phyloP scores from a whole-genome alignment of 2,888 invertebrate genomes.

The Pharmacophagus antenor region DNA sequence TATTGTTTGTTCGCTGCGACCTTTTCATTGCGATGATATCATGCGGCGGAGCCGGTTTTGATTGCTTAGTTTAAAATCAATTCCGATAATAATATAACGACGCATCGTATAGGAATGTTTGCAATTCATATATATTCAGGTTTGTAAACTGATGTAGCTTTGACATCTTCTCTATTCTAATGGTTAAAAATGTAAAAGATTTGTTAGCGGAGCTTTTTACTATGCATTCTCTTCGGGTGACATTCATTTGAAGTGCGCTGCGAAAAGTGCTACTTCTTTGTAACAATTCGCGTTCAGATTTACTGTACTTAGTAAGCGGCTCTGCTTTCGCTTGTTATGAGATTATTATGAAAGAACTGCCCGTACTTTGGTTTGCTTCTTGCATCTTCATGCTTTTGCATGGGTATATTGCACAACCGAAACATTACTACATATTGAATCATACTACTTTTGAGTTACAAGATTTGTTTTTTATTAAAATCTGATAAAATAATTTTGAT shows the following conservation, averaged over 20 bases:
- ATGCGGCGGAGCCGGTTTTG: constrained; percentile 32
- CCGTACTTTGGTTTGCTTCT: constrained; percentile 5
- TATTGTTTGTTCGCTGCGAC: constrained; percentile 28
- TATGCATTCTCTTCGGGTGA: not conserved
- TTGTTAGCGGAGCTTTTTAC: not conserved
- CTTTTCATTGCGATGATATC: constrained; percentile 32
- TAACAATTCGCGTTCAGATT: constrained; percentile 13
- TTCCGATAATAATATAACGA: constrained; percentile 23
- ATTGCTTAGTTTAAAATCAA: constrained; percentile 22
- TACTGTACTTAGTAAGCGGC: constrained; percentile 10
- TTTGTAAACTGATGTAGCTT: not conserved
- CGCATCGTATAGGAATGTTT: constrained; percentile 19
- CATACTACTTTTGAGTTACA: too few species aligned
- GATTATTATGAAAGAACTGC: constrained; percentile 12
- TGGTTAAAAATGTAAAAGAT: not conserved
- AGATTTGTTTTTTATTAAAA: not conserved
- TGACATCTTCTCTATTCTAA: not conserved
- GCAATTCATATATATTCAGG: not conserved
- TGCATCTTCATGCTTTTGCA: constrained; percentile 1
- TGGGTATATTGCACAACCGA: not conserved
- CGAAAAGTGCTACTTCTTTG: not conserved
- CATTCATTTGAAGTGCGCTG: not conserved
- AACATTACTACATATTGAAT: not conserved
- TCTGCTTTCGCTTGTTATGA: constrained; percentile 14
- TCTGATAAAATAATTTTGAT: not conserved